Base-by-base conservation (phyloP, 2,113 vertebrate genomes). In the Nycticebus coucang region DNA sequence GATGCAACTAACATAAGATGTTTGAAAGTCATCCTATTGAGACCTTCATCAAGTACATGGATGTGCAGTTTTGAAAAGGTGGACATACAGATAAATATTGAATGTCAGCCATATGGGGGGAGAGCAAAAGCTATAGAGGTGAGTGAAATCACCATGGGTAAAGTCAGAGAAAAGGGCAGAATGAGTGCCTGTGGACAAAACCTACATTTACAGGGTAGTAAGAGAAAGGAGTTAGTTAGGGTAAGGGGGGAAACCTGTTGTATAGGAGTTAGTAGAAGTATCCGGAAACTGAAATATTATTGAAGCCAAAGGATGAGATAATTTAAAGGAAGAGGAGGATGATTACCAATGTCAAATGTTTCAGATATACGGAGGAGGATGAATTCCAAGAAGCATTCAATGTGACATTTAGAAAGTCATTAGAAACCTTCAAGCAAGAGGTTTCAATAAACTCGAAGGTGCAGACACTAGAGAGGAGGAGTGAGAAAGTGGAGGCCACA, bases 121-220 rank as follows among this genome's bases (percentile, higher is more conserved):
- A 75, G n/a, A 68, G 60, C 41, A 90, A 64, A 93, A 93, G 37
- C 68, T 41, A 60, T 80, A 87, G 8, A 22, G 14, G 4, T 87
- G 7, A 69, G 41, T 64, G 26, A 74, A 68, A 59, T 74, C 21
- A 89, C 50, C 68, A 83, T 50, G 7, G 22, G 17, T n/a, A 86
- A 89, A 93, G 33, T 86, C 26, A 88, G 35, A 72, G 57, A 77
- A 94, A 89, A 87, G 30, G 80, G 55, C 24, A 94, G 30, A 81
- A 94, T 15, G 60, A 86, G 22, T 59, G 60, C 68, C 35, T 30
- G 79, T 74, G 14, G 17, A 94, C 14, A 85, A 96, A 79, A 80
- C 6, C n/a, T 41, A 59, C 35, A 33, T 4, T 79, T 62, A 26
- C 0, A 14, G 14, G 13, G 3, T 71, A 81, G 35, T 30, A 92